These are phyloP conservation scores for Dioctria rufipes DNA, from an alignment of 2,888 invertebrate species.

Conservation along the genomic window DNA sequence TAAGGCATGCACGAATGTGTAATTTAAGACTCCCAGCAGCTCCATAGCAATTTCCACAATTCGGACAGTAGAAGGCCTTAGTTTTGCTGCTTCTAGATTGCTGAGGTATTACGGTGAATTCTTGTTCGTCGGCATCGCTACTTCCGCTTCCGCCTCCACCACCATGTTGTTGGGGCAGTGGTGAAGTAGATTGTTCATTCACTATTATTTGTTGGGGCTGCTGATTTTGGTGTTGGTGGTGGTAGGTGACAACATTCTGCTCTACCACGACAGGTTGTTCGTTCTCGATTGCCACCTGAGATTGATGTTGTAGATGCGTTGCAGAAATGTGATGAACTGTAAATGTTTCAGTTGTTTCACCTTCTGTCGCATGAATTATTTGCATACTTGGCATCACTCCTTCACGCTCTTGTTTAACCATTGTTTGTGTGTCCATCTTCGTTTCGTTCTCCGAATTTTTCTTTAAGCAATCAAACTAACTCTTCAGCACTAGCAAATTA, in stretches of 20 bases:
- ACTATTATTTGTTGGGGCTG: slow-evolving; percentile 6
- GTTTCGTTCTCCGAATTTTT: slow-evolving; percentile 26
- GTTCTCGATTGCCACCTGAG: slow-evolving; percentile 9
- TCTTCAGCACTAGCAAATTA: slow-evolving; percentile 36
- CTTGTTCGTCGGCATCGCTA: slow-evolving; percentile 46
- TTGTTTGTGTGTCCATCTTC: slow-evolving; percentile 24
- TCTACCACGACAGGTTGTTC: slow-evolving; percentile 6
- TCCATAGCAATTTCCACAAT: slow-evolving; percentile 70
- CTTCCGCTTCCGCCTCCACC: background rate
- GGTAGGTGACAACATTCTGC: slow-evolving; percentile 16
- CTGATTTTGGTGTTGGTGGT: background rate
- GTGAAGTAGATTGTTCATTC: background rate
- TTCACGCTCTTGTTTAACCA: slow-evolving; percentile 22
- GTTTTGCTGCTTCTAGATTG: slow-evolving; percentile 53
- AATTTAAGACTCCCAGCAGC: slow-evolving; percentile 70
- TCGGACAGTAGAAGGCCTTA: slow-evolving; percentile 70
- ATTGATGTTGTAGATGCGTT: background rate
- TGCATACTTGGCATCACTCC: slow-evolving; percentile 16
- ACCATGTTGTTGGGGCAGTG: slow-evolving; percentile 1
- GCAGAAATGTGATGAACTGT: slow-evolving; percentile 21
- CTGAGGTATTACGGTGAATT: slow-evolving; percentile 55
- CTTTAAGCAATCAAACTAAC: slow-evolving; percentile 33
- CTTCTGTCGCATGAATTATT: slow-evolving; percentile 26
- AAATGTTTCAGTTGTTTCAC: background rate
- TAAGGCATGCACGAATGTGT: slow-evolving; percentile 69